Evolutionary conservation across 2,113 vertebrate genomes (phyloP), one percentile per base, ranked within the genome.

Genomic region (Sarotherodon lohbergeri): DNA sequence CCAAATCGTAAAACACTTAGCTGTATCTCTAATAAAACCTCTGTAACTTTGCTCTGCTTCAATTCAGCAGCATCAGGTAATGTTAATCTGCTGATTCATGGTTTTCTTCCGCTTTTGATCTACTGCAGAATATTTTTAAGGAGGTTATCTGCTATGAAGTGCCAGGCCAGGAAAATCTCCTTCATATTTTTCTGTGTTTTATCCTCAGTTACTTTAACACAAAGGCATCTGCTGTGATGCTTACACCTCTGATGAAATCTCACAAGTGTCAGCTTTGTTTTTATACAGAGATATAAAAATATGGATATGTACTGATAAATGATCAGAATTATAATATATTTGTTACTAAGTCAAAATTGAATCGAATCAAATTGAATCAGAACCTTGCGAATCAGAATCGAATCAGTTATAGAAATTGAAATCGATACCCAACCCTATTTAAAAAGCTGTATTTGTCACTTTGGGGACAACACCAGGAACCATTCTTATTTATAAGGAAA

Each of bases 1-100:
- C 0, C 54, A 56, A 56, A 56, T 55, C 1, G 3, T 24, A 55
- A 55, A 55, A 56, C 54, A 56, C 5, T 2, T 6, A 55, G 1
- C 54, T 5, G 39, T 41, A 41, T 41, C 10, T 41, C 2, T 41
- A 11, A 41, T 41, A 41, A 41, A 41, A 41, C 39, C 39, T 41
- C 39, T 56, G 27, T 27, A 56, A 32, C 0, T 32, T 57, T 57
- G 55, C 54, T 56, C 22, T 56, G 3, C 22, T 56, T 56, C 54
- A 56, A 24, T 56, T 56, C 22, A 56, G 11, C 22, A 56, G 54
- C 22, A 4, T 56, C 22, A 0, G 22, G 54, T 24, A 56, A 56
- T 56, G 54, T 56, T 56, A 56, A 13, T 56, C 54, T 56, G 54
- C 54, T 56, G 54, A 56, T 56, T 56, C 2, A 56, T 24, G 54